Percentiles rank a stretch among this genome's conserved stretches.
Conservation (phyloP, 2,888 invertebrate species). For the Ichneumon xanthorius region DNA sequence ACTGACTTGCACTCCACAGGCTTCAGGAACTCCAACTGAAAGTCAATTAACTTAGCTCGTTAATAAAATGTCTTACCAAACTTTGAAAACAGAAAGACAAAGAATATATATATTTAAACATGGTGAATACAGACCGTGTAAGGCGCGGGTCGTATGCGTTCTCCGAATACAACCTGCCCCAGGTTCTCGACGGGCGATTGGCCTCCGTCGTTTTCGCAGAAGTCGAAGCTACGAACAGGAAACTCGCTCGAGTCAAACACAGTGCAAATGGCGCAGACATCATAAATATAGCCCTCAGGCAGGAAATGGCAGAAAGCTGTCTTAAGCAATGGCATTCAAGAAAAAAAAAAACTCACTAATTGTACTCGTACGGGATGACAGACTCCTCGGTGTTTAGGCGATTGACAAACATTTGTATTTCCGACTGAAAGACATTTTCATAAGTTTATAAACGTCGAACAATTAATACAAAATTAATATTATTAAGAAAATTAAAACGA, state of each 20-base stretch:
- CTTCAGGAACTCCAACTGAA: slow-evolving; percentile 91
- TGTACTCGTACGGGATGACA: slow-evolving; percentile 99
- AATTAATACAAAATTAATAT: neutral
- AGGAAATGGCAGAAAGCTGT: neutral
- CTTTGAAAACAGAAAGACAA: neutral
- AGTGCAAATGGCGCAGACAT: neutral
- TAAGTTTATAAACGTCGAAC: slow-evolving; percentile 7
- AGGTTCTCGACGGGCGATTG: slow-evolving; percentile 98
- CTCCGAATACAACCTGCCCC: slow-evolving; percentile 99
- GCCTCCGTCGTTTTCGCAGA: slow-evolving; percentile 90
- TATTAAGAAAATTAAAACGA: neutral
- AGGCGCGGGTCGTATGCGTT: slow-evolving; percentile 97
- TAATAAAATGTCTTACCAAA: neutral
- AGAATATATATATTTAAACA: neutral
- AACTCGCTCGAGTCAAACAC: neutral
- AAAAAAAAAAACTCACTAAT: slow-evolving; percentile 88
- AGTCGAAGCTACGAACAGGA: slow-evolving; percentile 91
- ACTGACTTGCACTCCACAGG: slow-evolving; percentile 87
- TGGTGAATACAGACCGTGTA: slow-evolving; percentile 89
- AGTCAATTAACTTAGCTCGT: slow-evolving; percentile 44
- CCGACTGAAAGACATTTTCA: slow-evolving; percentile 89
- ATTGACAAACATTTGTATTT: slow-evolving; percentile 96
- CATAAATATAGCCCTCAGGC: neutral
- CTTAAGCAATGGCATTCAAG: neutral
- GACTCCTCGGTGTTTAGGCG: slow-evolving; percentile 99